These are phyloP conservation scores for Chrysolina oricalcia DNA, from an alignment of 2,888 invertebrate genomes.

Conservation along the genomic window DNA sequence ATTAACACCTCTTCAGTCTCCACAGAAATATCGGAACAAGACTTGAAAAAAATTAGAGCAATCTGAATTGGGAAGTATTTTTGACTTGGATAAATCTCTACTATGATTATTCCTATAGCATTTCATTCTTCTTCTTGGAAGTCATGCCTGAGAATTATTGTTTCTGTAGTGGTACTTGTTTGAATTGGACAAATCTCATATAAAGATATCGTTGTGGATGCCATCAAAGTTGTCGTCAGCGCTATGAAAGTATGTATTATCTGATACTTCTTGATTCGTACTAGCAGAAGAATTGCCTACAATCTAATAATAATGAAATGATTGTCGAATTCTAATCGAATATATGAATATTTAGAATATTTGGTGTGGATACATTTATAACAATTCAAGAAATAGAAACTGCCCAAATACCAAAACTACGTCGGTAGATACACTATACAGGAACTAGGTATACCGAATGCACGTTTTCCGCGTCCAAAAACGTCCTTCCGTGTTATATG, in stretches of 20 bases:
- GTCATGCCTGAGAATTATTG: conserved; percentile 33
- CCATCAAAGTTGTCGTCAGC: background rate
- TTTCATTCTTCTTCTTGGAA: conserved; percentile 32
- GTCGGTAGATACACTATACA: no score
- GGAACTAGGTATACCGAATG: no score
- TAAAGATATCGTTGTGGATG: background rate
- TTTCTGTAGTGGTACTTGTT: background rate
- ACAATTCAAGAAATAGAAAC: no score
- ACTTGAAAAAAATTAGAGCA: conserved; percentile 12
- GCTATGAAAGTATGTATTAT: background rate
- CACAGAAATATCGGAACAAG: background rate
- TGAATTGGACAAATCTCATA: background rate
- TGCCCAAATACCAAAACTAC: no score
- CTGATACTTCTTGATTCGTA: background rate
- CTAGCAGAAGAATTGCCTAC: no score
- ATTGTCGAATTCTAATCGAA: no score
- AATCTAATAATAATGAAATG: no score
- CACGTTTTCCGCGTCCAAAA: no score
- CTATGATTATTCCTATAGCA: conserved; percentile 32
- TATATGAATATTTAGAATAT: no score
- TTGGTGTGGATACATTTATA: no score
- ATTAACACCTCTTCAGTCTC: background rate
- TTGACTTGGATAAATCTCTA: conserved; percentile 27
- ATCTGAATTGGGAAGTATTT: conserved; percentile 36
- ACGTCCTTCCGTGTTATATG: no score